phyloP scores from a whole-genome alignment of 1,140 invertebrate genomes.

The Dreissena rostriformis region DNA sequence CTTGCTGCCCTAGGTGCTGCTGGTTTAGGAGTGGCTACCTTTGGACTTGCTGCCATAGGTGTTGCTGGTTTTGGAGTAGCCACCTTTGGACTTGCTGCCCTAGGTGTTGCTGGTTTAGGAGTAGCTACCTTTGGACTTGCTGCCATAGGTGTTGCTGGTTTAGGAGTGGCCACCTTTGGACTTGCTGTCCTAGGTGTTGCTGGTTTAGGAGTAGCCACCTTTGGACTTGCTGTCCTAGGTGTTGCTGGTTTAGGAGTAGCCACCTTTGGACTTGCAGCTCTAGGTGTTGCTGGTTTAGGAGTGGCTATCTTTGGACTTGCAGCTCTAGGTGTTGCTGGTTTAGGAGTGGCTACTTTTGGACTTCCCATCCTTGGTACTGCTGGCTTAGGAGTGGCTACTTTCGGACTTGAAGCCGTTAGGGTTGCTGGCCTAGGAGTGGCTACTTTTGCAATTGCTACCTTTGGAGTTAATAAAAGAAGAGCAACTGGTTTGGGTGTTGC shows the following conservation, averaged over 20 bases:
- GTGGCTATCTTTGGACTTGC: constrained; percentile 25
- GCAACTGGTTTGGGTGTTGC: constrained; percentile 1
- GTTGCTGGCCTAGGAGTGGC: constrained; percentile 15
- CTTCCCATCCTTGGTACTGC: constrained; percentile 18
- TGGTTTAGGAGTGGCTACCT: not conserved
- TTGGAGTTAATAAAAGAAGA: not conserved
- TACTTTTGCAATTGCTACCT: not conserved
- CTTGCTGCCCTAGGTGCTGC: not conserved
- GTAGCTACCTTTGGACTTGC: constrained; percentile 8
- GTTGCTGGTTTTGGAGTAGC: constrained; percentile 35
- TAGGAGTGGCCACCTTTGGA: constrained; percentile 32
- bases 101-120: constrained; percentile 29
- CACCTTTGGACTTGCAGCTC: constrained; percentile 3
- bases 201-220: not conserved
- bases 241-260: constrained; percentile 1
- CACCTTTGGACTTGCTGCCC: not conserved
- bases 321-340: constrained; percentile 19
- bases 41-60: constrained; percentile 20
- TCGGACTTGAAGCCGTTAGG: constrained; percentile 16
- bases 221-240: constrained; percentile 24
- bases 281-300: constrained; percentile 26
- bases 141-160: constrained; percentile 1
- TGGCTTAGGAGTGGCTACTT: constrained; percentile 18
- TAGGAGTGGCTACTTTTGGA: constrained; percentile 41
- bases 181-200: not conserved